phyloP scores from a whole-genome alignment of 2,113 vertebrate species.

The Stegostoma tigrinum region DNA sequence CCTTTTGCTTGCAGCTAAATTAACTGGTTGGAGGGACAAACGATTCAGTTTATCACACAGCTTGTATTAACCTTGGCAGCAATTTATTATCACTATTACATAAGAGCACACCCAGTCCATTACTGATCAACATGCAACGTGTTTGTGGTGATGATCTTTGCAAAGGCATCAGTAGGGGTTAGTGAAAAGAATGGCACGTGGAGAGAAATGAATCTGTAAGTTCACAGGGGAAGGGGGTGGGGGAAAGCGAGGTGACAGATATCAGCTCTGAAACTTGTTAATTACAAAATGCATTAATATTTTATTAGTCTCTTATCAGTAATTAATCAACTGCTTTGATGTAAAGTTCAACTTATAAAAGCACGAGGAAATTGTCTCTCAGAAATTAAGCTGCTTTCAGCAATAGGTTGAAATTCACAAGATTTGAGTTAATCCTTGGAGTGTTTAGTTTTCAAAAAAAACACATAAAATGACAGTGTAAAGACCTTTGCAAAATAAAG shows the following conservation, averaged over 20 bases:
- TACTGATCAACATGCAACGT: background rate
- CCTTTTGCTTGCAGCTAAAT: too few species aligned
- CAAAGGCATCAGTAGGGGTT: background rate
- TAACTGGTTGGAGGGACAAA: background rate
- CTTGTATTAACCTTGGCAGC: background rate
- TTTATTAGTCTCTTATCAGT: constrained; percentile 80
- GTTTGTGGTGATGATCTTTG: background rate
- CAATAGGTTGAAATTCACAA: constrained; percentile 44
- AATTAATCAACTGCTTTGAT: constrained; percentile 78
- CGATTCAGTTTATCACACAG: background rate
- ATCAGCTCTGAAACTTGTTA: constrained; percentile 56
- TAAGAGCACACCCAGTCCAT: background rate
- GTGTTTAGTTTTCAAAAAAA: constrained; percentile 38
- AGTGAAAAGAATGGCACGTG: background rate
- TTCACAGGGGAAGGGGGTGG: background rate
- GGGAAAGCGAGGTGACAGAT: background rate
- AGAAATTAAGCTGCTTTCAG: constrained; percentile 44
- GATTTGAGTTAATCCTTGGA: constrained; percentile 44
- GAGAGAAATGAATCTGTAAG: background rate
- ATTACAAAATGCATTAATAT: constrained; percentile 73
- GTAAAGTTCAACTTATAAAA: constrained; percentile 74
- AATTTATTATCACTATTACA: background rate
- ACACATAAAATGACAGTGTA: constrained; percentile 19
- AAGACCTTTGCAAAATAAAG: background rate
- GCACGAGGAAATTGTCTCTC: constrained; percentile 53